Evolutionary conservation across 2,888 invertebrate species (phyloP), one percentile per base, ranked within the genome.

Genomic region (Drosophila greeni): DNA sequence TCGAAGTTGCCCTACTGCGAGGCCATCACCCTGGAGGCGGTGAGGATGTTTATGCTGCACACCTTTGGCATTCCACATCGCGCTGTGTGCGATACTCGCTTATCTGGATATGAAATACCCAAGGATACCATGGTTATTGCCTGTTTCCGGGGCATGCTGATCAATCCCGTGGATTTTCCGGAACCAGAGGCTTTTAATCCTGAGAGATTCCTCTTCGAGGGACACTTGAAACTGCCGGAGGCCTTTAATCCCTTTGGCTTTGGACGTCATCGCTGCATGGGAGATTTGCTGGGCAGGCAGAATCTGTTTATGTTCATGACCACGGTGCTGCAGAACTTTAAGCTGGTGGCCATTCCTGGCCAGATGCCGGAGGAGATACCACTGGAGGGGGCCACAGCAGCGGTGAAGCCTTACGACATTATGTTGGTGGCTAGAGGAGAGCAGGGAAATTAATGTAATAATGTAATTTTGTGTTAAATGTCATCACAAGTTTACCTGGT

Each of bases 51-150:
- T 85, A 93, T 94, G 91, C 94, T 94, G 0, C 90, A 94, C 70
- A 93, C 94, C 0, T 93, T 95, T 84, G 93, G 94, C 11, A 92
- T 96, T 5, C 95, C 95, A 0, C 95, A 95, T 86, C 91, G 95
- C 49, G 94, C 95, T 1, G 75, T 94, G 9, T 91, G 90, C 70
- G 92, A 95, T 70, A 95, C 95, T 0, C 90, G 89, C 0, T 89
- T 96, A 1, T 90, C 92, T 76, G 95, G 95, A 48, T 93, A 93
- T 85, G 89, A 90, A 58, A 93, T 95, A 84, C 95, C 95, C 16
- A 94, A 95, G 94, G 93, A 95, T 74, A 94, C 95, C 5, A 94
- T 95, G 93, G 92, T 96, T 1, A 91, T 95, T 8, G 92, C 92
- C 48, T 95, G 95, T 86, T 93, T 93, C 84, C 92, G 93, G 43